Evolutionary conservation across 1,140 invertebrate genomes (phyloP).

Genomic region (Solen grandis): DNA sequence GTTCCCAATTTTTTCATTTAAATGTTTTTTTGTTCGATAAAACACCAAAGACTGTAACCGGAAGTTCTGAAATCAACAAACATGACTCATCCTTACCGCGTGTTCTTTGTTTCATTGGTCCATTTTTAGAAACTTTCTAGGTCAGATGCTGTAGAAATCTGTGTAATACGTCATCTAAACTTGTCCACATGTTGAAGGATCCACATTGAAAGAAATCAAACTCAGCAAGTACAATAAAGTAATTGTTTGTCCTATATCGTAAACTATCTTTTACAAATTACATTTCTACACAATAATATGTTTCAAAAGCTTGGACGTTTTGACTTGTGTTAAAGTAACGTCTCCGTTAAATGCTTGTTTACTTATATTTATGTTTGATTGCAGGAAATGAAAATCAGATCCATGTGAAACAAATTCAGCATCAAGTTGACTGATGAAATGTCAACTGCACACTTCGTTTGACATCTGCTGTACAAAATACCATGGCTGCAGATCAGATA

Average conservation of each 20-base stretch:
- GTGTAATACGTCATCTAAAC: slow-evolving; percentile 41
- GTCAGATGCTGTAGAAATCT: slow-evolving; percentile 36
- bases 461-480: background rate
- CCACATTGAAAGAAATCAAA: slow-evolving; percentile 38
- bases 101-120: slow-evolving; percentile 70
- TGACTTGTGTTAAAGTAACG: background rate
- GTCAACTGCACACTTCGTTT: too few relatives aligned
- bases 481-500: background rate
- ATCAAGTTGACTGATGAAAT: too few relatives aligned
- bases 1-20: background rate
- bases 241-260: background rate
- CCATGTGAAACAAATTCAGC: too few relatives aligned
- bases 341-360: background rate
- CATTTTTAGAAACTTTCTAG: slow-evolving; percentile 32
- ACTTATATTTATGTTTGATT: background rate
- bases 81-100: slow-evolving; percentile 60
- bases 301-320: background rate
- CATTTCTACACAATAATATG: too few relatives aligned
- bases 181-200: slow-evolving; percentile 43
- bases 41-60: slow-evolving; percentile 11
- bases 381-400: too few relatives aligned
- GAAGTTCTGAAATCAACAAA: slow-evolving; percentile 28
- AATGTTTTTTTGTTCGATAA: background rate
- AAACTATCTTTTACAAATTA: background rate
- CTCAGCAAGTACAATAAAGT: slow-evolving; percentile 12